Evolutionary conservation across 1,140 invertebrate genomes (phyloP).

Genomic region (Mercenaria mercenaria): DNA sequence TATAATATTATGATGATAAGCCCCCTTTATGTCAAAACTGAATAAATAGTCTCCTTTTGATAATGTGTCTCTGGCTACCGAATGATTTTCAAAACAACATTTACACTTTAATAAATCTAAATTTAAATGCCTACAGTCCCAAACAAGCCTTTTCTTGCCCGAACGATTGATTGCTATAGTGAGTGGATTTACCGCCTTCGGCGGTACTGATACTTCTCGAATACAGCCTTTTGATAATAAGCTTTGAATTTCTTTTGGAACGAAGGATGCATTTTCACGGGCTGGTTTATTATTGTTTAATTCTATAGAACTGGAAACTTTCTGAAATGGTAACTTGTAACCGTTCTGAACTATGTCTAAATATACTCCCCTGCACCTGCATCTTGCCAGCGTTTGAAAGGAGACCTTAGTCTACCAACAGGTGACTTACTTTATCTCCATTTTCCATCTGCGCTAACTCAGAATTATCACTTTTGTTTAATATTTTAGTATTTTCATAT

Average conservation of each 20-base stretch:
- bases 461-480: too few species aligned
- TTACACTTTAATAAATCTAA: constrained; percentile 40
- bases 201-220: background rate
- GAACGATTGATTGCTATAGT: background rate
- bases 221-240: constrained; percentile 37
- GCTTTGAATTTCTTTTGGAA: constrained; percentile 29
- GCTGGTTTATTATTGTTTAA: constrained; percentile 37
- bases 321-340: constrained; percentile 45
- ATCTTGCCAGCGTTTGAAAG: background rate
- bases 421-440: background rate
- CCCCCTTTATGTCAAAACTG: constrained; percentile 30
- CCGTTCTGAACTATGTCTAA: constrained; percentile 36
- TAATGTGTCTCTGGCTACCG: constrained; percentile 35
- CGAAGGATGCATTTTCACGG: constrained; percentile 18
- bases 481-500: background rate
- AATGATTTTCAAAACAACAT: constrained; percentile 42
- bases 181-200: constrained; percentile 6
- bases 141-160: constrained; percentile 7
- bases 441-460: background rate
- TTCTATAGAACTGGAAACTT: background rate
- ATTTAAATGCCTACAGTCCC: constrained; percentile 49
- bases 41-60: constrained; percentile 32
- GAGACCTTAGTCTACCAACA: background rate
- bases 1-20: constrained; percentile 58
- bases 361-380: constrained; percentile 35